These are phyloP conservation scores for Cyphomyrmex costatus DNA, from an alignment of 1,140 invertebrate genomes.

Conservation along the genomic window DNA sequence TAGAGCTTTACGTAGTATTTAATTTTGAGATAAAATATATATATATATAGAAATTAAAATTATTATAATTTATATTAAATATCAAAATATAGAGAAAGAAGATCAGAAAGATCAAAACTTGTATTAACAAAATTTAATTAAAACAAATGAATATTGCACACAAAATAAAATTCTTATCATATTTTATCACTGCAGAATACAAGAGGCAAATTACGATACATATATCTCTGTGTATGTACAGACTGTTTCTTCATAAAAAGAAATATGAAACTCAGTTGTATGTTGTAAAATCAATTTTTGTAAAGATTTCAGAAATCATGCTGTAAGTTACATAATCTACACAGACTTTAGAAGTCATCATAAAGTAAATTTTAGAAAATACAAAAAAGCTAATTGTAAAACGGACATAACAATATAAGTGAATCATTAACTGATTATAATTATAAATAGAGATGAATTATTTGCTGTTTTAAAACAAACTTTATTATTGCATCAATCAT, in stretches of 20 bases:
- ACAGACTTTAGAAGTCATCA: not conserved
- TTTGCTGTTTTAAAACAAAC: not conserved
- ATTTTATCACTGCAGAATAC: not conserved
- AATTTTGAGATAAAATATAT: not conserved
- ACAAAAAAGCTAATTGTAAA: not conserved
- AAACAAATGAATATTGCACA: not conserved
- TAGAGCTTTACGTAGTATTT: not conserved
- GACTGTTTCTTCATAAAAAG: not conserved
- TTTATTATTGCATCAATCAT: conserved; percentile 48
- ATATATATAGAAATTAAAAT: not conserved
- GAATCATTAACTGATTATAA: not conserved
- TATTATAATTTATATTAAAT: not conserved
- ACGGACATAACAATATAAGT: not conserved
- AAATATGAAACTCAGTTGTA: not conserved
- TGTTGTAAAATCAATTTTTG: conserved; percentile 2
- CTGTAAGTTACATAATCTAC: not conserved
- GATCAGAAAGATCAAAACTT: not conserved
- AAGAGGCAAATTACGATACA: not conserved
- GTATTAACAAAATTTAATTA: not conserved
- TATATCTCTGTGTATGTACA: not conserved
- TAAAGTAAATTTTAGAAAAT: not conserved
- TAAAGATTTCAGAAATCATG: not conserved
- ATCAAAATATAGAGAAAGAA: not conserved
- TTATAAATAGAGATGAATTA: conserved; percentile 14
- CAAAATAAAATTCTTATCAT: not conserved